A percentile compares a stretch with the other conserved stretches of the same genome.
Conservation (phyloP, 2,888 invertebrate genomes). For the Drosophila tripunctata region DNA sequence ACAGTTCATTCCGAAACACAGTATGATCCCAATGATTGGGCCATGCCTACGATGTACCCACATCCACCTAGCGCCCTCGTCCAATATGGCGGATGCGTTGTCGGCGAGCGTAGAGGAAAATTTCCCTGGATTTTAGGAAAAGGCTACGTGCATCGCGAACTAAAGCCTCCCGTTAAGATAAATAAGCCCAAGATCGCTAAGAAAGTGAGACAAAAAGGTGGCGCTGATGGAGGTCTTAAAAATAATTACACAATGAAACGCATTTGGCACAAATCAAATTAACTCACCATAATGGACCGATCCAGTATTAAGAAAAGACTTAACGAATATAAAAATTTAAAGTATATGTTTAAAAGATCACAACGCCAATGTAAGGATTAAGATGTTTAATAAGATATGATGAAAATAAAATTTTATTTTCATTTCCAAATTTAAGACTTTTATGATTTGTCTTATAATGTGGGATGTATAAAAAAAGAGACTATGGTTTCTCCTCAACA, state of each 20-base stretch:
- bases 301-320: background rate
- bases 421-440: too few species aligned
- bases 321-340: background rate
- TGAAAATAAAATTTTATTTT: slow-evolving; percentile 1
- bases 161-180: slow-evolving; percentile 27
- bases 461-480: too few species aligned
- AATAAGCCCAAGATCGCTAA: slow-evolving; percentile 27
- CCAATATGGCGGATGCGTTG: slow-evolving; percentile 70
- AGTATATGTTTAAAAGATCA: background rate
- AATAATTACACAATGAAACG: background rate
- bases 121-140: slow-evolving; percentile 62
- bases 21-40: slow-evolving; percentile 86
- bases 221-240: slow-evolving; percentile 13
- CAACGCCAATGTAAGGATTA: background rate
- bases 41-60: slow-evolving; percentile 63
- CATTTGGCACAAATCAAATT: slow-evolving; percentile 40
- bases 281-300: background rate
- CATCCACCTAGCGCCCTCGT: slow-evolving; percentile 69
- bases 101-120: slow-evolving; percentile 58
- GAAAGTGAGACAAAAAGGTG: slow-evolving; percentile 29
- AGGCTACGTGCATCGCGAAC: slow-evolving; percentile 43
- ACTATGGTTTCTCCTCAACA: too few species aligned
- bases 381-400: background rate
- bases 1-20: slow-evolving; percentile 87
- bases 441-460: too few species aligned